These are phyloP conservation scores for Orthosia incerta DNA, from an alignment of 2,888 invertebrate species.

Conservation along the genomic window DNA sequence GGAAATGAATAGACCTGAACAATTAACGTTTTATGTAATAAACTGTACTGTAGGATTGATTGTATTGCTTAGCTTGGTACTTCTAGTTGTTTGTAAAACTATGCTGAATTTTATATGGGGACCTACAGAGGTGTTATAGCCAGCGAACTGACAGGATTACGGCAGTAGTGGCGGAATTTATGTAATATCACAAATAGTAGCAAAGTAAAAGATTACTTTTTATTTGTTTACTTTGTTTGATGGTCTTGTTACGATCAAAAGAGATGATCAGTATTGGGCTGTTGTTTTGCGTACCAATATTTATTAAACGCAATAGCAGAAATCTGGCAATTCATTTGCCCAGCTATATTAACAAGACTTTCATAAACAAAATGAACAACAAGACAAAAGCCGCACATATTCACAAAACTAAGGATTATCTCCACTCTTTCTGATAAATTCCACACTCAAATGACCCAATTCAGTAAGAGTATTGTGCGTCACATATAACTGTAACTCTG, in stretches of 20 bases:
- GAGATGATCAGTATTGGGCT: background rate
- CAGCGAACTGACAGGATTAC: slow-evolving; percentile 67
- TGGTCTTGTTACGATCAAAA: background rate
- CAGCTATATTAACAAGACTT: slow-evolving; percentile 1
- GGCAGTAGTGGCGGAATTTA: slow-evolving; percentile 50
- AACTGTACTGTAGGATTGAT: background rate
- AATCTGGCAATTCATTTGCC: background rate
- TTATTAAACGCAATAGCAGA: background rate
- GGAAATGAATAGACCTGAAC: slow-evolving; percentile 28
- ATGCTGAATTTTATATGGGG: slow-evolving; percentile 34
- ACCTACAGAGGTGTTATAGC: slow-evolving; percentile 64
- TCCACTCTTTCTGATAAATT: slow-evolving; percentile 55
- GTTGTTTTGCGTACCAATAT: background rate
- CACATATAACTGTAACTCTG: slow-evolving; percentile 71
- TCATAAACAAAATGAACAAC: slow-evolving; percentile 4
- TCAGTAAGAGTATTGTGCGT: slow-evolving; percentile 69
- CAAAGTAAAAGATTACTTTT: slow-evolving; percentile 6
- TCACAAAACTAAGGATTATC: slow-evolving; percentile 46
- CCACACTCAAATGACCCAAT: slow-evolving; percentile 68
- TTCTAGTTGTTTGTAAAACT: slow-evolving; percentile 31
- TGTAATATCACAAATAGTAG: slow-evolving; percentile 35
- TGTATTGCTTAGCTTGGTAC: background rate
- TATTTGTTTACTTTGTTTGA: slow-evolving; percentile 20
- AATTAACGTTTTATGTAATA: background rate
- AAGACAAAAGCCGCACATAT: slow-evolving; percentile 21